A percentile compares a stretch with the other conserved stretches of the same genome.
Evolutionary conservation across 2,113 vertebrate species (phyloP).

Genomic region (Pachypanchax playfairii): DNA sequence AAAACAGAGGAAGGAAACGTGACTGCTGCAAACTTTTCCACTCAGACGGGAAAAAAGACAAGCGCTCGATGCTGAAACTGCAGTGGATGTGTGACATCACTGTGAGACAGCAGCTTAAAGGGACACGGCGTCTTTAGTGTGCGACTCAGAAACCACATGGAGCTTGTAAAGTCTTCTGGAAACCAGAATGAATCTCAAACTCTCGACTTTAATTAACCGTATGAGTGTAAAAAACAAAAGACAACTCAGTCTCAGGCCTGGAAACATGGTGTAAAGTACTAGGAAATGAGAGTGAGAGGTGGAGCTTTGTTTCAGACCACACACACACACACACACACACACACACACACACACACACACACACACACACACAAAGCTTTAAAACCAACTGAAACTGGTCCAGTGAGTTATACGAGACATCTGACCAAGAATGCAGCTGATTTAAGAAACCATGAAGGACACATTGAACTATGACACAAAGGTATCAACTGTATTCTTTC

Average conservation of each 20-base stretch:
- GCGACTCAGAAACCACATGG: background rate
- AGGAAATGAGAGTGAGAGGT: conserved; percentile 9
- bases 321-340: too few relatives aligned
- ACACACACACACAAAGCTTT: background rate
- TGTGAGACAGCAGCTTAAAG: conserved; percentile 42
- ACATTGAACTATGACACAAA: too few relatives aligned
- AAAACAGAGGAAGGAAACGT: background rate
- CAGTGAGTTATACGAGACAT: background rate
- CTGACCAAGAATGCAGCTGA: background rate
- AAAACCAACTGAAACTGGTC: conserved; percentile 7
- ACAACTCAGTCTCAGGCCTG: background rate
- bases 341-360: background rate
- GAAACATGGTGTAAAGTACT: background rate
- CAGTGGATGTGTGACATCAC: conserved; percentile 40
- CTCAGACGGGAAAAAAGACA: background rate
- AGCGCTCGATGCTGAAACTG: conserved; percentile 8
- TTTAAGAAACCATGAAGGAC: conserved; percentile 26
- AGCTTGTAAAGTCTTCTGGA: background rate
- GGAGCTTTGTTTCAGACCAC: background rate
- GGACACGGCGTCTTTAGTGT: background rate
- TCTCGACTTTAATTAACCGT: background rate
- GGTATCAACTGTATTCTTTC: too few relatives aligned
- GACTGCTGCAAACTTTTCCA: conserved; percentile 5
- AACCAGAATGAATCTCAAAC: conserved; percentile 1
- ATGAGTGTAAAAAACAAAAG: background rate